Evolutionary conservation across 2,113 vertebrate species (phyloP).

Genomic region (Cranoglanis bouderius): DNA sequence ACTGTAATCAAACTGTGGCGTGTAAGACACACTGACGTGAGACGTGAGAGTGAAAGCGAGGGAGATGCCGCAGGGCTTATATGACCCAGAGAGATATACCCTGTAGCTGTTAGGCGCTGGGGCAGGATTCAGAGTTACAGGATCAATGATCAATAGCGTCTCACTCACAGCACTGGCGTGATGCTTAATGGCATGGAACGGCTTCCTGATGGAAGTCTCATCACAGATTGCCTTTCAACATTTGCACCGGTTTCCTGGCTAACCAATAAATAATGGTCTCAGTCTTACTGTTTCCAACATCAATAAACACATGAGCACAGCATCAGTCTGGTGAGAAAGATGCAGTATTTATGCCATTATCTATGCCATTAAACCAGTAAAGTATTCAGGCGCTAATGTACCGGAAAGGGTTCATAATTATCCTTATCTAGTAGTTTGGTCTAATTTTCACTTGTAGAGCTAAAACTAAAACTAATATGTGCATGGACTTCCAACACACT

Average conservation of each 20-base stretch:
- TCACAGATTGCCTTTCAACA: conserved; percentile 22
- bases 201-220: conserved; percentile 38
- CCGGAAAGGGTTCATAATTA: not conserved
- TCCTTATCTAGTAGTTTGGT: not conserved
- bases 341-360: conserved; percentile 2
- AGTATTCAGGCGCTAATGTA: conserved; percentile 2
- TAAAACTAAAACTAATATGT: conserved; percentile 3
- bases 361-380: not conserved
- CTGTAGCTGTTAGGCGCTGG: conserved; percentile 4
- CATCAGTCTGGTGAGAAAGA: not conserved
- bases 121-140: conserved; percentile 23
- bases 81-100: conserved; percentile 3
- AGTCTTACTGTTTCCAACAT: conserved; percentile 10
- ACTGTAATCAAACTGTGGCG: not conserved
- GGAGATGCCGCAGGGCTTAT: conserved; percentile 23
- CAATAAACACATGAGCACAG: conserved; percentile 3
- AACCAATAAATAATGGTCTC: not conserved
- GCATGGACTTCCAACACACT: not conserved
- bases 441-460: not conserved
- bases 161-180: conserved; percentile 1
- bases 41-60: not conserved
- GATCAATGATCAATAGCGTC: conserved; percentile 28
- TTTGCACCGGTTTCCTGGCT: not conserved
- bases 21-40: not conserved
- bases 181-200: conserved; percentile 43